Evolutionary conservation across 1,140 invertebrate genomes (phyloP).

Genomic region (Himalopsyche phryganea): DNA sequence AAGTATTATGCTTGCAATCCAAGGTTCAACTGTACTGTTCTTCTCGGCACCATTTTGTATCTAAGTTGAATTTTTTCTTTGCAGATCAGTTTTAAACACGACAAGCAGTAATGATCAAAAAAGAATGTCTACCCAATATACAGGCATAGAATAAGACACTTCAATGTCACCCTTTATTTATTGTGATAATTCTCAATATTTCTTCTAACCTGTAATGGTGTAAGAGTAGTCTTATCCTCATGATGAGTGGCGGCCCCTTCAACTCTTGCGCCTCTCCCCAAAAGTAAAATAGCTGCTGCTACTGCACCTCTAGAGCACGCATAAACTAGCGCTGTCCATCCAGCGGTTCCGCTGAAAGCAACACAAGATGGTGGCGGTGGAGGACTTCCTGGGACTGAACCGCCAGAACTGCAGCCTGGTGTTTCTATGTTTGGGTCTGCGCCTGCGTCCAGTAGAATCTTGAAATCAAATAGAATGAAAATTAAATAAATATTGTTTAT

Average conservation of each 20-base stretch:
- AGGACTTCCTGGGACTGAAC: constrained; percentile 43
- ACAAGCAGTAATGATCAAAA: no score
- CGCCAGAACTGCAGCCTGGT: constrained; percentile 49
- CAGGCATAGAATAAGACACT: no score
- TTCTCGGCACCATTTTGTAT: no score
- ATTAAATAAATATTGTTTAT: no score
- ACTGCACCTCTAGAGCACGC: constrained; percentile 50
- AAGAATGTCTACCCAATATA: no score
- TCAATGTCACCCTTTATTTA: no score
- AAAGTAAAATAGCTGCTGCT: constrained; percentile 59
- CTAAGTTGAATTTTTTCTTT: no score
- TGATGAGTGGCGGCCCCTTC: constrained; percentile 78
- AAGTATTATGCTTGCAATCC: no score
- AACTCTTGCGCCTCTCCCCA: constrained; percentile 77
- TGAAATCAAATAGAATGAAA: constrained; percentile 23
- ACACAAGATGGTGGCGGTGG: constrained; percentile 42
- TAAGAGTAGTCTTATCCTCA: constrained; percentile 82
- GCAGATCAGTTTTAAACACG: no score
- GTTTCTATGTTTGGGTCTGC: constrained; percentile 74
- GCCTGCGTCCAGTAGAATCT: constrained; percentile 72
- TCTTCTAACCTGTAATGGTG: constrained; percentile 74
- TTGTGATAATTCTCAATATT: no score
- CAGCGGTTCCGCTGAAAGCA: constrained; percentile 33
- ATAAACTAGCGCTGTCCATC: constrained; percentile 52
- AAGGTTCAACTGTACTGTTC: no score